These are phyloP conservation scores for Galerucella pusilla DNA, from an alignment of 2,888 invertebrate genomes.

Conservation along the genomic window DNA sequence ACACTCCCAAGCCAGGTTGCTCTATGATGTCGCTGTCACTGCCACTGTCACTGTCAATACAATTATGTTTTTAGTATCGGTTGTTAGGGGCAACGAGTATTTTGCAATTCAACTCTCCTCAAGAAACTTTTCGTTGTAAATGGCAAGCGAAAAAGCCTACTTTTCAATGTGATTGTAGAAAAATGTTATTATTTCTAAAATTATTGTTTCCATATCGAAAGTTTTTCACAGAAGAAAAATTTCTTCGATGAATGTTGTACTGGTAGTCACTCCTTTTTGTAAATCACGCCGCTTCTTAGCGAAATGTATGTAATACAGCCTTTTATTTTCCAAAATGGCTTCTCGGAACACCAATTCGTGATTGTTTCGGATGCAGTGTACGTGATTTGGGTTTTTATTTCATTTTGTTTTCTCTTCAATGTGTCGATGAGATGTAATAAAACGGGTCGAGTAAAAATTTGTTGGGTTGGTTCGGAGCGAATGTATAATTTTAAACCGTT, in stretches of 20 bases:
- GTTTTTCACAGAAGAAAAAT: neutral
- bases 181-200: too few relatives aligned
- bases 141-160: too few relatives aligned
- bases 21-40: too few relatives aligned
- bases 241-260: neutral
- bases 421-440: conserved; percentile 1
- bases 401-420: conserved; percentile 19
- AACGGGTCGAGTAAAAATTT: conserved; percentile 19
- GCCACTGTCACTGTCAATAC: too few relatives aligned
- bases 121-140: too few relatives aligned
- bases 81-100: too few relatives aligned
- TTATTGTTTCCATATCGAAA: too few relatives aligned
- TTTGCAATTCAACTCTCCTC: too few relatives aligned
- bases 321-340: conserved; percentile 29
- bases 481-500: conserved; percentile 17
- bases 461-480: conserved; percentile 9
- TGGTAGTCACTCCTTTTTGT: conserved; percentile 9
- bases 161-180: too few relatives aligned
- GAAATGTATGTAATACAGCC: conserved; percentile 21
- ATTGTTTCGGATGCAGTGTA: conserved; percentile 27
- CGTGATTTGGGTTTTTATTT: conserved; percentile 25
- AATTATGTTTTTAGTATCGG: too few relatives aligned
- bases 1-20: too few relatives aligned
- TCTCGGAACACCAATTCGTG: conserved; percentile 33
- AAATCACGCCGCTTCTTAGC: conserved; percentile 22